Percentiles rank a stretch among this genome's conserved stretches.
phyloP scores from a whole-genome alignment of 2,888 invertebrate species.

The Polymixis lichenea region DNA sequence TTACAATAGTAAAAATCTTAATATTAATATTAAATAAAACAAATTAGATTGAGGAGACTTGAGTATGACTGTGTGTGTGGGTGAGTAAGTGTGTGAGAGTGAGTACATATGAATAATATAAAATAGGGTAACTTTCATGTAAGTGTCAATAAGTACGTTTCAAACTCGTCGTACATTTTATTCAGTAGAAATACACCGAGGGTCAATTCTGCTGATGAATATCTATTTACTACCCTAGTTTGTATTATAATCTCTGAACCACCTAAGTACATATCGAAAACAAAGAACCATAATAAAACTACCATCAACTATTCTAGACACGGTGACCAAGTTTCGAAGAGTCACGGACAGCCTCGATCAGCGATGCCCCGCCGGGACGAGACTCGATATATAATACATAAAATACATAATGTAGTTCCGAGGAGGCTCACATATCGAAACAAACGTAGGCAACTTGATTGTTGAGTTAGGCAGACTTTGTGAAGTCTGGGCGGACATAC shows the following conservation, averaged over 20 bases:
- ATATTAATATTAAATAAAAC: no score
- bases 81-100: no score
- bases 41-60: no score
- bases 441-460: slow-evolving; percentile 61
- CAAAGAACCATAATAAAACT: not conserved
- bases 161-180: no score
- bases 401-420: slow-evolving; percentile 40
- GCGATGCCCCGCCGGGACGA: slow-evolving; percentile 43
- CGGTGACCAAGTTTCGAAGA: slow-evolving; percentile 16
- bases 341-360: slow-evolving; percentile 52
- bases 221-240: no score
- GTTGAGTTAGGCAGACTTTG: slow-evolving; percentile 63
- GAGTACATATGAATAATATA: no score
- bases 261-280: not conserved
- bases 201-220: no score
- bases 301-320: not conserved
- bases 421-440: slow-evolving; percentile 59
- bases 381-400: slow-evolving; percentile 29
- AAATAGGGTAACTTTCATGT: no score
- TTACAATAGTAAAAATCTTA: no score
- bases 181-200: no score
- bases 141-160: no score
- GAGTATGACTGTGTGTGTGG: no score
- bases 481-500: slow-evolving; percentile 43
- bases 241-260: not conserved